Evolutionary conservation across 2,888 invertebrate species (phyloP).

Genomic region (Athalia rosae): DNA sequence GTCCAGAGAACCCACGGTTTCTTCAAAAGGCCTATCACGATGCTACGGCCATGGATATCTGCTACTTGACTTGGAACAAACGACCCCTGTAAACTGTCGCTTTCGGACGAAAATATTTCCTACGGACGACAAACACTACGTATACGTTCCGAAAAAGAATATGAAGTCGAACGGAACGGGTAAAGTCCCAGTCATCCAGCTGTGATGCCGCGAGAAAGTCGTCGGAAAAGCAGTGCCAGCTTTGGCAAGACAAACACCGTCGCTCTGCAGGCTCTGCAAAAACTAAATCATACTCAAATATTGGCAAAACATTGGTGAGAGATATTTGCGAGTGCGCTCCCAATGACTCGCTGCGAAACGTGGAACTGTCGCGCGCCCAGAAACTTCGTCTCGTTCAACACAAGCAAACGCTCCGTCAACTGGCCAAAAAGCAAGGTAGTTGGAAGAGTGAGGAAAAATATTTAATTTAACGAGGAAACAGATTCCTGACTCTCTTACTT

Average conservation of each 20-base stretch:
- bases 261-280: slow-evolving; percentile 11
- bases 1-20: slow-evolving; percentile 14
- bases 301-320: too few relatives aligned
- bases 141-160: slow-evolving; percentile 14
- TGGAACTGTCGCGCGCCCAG: too few relatives aligned
- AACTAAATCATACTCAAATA: neutral
- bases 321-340: too few relatives aligned
- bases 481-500: neutral
- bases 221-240: neutral
- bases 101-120: slow-evolving; percentile 4
- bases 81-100: slow-evolving; percentile 20
- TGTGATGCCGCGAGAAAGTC: slow-evolving; percentile 30
- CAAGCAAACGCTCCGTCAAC: neutral
- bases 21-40: slow-evolving; percentile 16
- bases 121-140: neutral
- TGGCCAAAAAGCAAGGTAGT: slow-evolving; percentile 1
- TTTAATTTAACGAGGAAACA: slow-evolving; percentile 5
- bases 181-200: slow-evolving; percentile 13
- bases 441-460: slow-evolving; percentile 19
- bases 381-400: slow-evolving; percentile 15
- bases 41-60: neutral
- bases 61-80: slow-evolving; percentile 15
- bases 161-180: neutral
- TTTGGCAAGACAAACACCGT: slow-evolving; percentile 10
- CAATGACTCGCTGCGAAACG: too few relatives aligned